phyloP scores from a whole-genome alignment of 37 sponge, comb jelly and placozoan genomes.

The Petrosia ficiformis region DNA sequence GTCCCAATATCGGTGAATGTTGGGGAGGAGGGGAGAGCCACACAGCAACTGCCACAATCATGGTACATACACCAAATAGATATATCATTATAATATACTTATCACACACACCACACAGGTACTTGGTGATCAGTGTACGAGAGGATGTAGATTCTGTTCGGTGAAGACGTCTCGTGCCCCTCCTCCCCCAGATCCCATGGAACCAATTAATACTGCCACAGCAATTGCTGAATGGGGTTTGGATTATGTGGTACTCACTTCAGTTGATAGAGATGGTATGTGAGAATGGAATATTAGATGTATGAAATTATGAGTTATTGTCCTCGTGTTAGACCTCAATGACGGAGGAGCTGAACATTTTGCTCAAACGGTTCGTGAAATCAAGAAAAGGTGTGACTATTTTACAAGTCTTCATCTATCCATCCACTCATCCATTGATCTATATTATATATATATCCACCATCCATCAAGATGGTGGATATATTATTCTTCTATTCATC shows the following conservation, averaged over 20 bases:
- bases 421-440: too few relatives aligned
- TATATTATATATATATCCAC: too few relatives aligned
- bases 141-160: slow-evolving; percentile 99
- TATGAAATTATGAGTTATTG: not conserved
- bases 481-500: too few relatives aligned
- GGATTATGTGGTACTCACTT: slow-evolving; percentile 96
- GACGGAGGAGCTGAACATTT: slow-evolving; percentile 94
- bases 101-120: too few relatives aligned
- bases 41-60: slow-evolving; percentile 97
- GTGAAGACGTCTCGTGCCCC: slow-evolving; percentile 94
- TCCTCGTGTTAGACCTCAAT: slow-evolving; percentile 59
- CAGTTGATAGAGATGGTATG: slow-evolving; percentile 98
- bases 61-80: slow-evolving; percentile 45
- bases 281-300: not conserved
- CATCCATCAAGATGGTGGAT: too few relatives aligned
- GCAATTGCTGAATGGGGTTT: slow-evolving; percentile 92
- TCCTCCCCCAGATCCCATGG: slow-evolving; percentile 93
- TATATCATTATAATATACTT: too few relatives aligned
- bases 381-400: slow-evolving; percentile 60
- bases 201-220: slow-evolving; percentile 89
- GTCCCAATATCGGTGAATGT: slow-evolving; percentile 99
- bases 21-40: slow-evolving; percentile 96
- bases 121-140: slow-evolving; percentile 94
- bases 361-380: slow-evolving; percentile 86
- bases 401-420: not conserved